Evolutionary conservation across 2,113 vertebrate genomes (phyloP).

Genomic region (Sialia sialis): DNA sequence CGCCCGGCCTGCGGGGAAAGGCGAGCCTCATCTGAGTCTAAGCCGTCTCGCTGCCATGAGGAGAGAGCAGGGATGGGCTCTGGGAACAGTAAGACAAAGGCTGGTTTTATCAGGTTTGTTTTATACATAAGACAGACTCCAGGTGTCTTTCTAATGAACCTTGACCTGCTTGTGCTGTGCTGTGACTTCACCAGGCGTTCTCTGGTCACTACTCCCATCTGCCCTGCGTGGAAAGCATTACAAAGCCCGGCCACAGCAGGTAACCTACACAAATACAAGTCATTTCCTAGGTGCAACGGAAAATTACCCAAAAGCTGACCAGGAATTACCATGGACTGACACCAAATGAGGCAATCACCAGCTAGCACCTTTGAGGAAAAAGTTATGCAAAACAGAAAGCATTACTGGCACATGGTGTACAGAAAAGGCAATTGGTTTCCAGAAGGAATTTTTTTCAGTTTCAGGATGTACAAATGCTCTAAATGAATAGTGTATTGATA

Average conservation of each 20-base stretch:
- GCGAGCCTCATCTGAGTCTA: constrained; percentile 84
- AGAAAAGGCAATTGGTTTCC: not conserved
- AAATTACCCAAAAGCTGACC: not conserved
- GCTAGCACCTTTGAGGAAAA: not conserved
- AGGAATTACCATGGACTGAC: not conserved
- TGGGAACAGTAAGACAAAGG: constrained; percentile 58
- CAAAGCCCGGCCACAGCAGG: not conserved
- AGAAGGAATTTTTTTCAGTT: not conserved
- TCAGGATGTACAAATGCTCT: not conserved
- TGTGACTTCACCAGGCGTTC: rapidly evolving
- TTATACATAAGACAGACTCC: not conserved
- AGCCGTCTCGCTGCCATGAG: constrained; percentile 82
- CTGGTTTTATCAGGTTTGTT: constrained; percentile 4
- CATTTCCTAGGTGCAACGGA: not conserved
- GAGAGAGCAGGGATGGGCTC: constrained; percentile 85
- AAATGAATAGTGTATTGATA: not conserved
- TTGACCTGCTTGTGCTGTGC: not conserved
- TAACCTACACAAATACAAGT: not conserved
- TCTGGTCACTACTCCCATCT: not conserved
- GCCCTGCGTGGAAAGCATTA: not conserved
- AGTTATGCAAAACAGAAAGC: not conserved
- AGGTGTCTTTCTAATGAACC: not conserved
- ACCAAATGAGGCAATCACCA: not conserved
- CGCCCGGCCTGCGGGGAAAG: constrained; percentile 86
- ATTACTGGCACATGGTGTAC: not conserved